These are phyloP conservation scores for Ptilodon capucinus DNA, from an alignment of 2,888 invertebrate species.

Conservation along the genomic window DNA sequence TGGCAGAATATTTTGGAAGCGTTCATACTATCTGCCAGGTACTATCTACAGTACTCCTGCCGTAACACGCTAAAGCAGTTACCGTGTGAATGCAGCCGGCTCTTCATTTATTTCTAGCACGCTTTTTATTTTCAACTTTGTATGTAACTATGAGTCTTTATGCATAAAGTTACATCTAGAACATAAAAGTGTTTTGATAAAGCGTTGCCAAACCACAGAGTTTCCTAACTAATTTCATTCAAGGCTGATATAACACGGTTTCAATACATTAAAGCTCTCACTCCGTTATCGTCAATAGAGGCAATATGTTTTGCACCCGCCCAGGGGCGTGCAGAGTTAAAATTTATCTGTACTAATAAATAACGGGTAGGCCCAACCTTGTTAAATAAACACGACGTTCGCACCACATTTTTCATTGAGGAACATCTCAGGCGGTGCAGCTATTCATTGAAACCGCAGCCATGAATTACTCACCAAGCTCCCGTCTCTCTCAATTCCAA, in stretches of 20 bases:
- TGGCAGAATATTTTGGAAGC: no score
- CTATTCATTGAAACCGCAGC: conserved; percentile 47
- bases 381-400: conserved; percentile 70
- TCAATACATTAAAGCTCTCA: conserved; percentile 29
- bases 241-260: conserved; percentile 13
- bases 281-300: conserved; percentile 55
- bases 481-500: conserved; percentile 33
- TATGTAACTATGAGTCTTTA: no score
- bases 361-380: conserved; percentile 55
- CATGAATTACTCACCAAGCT: conserved; percentile 42
- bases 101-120: no score
- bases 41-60: no score
- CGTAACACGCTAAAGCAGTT: no score
- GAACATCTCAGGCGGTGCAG: conserved; percentile 44
- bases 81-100: no score
- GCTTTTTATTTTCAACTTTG: no score
- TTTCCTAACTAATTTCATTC: neutral
- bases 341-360: conserved; percentile 74
- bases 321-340: conserved; percentile 52
- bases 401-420: conserved; percentile 69
- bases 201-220: neutral
- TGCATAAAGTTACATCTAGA: no score
- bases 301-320: conserved; percentile 50
- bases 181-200: neutral
- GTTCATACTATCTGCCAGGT: no score